phyloP scores from a whole-genome alignment of 2,888 invertebrate species.

The Folsomia candida region DNA sequence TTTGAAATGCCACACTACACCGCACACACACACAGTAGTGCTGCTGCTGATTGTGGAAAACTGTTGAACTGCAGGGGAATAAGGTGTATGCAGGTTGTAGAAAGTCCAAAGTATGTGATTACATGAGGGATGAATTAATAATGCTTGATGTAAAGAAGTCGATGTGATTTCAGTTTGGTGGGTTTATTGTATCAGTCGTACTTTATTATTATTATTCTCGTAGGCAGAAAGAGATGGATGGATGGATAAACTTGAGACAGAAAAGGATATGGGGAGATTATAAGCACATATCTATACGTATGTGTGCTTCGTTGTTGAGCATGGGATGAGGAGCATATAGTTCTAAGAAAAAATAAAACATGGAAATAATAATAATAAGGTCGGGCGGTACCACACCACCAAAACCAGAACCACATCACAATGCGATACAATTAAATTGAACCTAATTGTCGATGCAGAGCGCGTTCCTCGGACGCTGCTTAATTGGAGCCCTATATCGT shows the following conservation, averaged over 20 bases:
- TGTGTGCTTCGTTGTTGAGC: neutral
- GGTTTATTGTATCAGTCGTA: neutral
- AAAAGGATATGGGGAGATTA: conserved; percentile 5
- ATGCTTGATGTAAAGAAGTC: neutral
- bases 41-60: neutral
- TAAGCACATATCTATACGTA: neutral
- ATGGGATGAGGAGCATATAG: neutral
- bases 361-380: conserved; percentile 9
- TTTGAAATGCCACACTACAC: neutral
- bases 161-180: neutral
- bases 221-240: conserved; percentile 7
- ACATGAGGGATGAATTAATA: neutral
- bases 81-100: neutral
- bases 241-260: neutral
- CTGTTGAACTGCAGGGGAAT: neutral
- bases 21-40: neutral
- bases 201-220: neutral
- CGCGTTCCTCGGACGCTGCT: conserved; percentile 49
- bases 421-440: conserved; percentile 50
- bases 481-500: conserved; percentile 50
- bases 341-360: conserved; percentile 1
- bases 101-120: no score
- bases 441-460: conserved; percentile 50
- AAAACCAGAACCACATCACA: neutral
- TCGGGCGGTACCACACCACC: conserved; percentile 15